Conservation (phyloP, 2,797 vertebrate genomes). For the Helicolenus hilgendorfi region DNA sequence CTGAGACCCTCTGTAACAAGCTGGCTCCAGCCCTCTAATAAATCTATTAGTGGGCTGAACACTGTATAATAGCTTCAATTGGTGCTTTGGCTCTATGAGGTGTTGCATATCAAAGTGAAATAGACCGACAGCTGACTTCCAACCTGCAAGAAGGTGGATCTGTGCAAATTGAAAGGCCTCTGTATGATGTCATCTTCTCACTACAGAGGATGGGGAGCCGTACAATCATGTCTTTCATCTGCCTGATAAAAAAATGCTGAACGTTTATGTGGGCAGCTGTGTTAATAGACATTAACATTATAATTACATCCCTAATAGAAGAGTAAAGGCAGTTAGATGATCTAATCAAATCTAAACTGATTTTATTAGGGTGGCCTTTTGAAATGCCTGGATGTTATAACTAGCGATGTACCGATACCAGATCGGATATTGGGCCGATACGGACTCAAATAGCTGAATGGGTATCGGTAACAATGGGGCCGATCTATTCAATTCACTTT, state of each 20-base stretch:
- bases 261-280: constrained; percentile 34
- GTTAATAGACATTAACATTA: constrained; percentile 48
- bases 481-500: too few relatives aligned
- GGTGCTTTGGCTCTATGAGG: constrained; percentile 57
- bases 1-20: constrained; percentile 57
- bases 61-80: constrained; percentile 66
- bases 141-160: constrained; percentile 7
- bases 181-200: constrained; percentile 14
- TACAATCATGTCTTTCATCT: constrained; percentile 44
- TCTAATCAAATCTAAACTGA: constrained; percentile 64
- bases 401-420: too few relatives aligned
- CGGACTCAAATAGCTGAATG: too few relatives aligned
- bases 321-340: constrained; percentile 37
- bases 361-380: constrained; percentile 44
- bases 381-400: constrained; percentile 25
- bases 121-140: constrained; percentile 38
- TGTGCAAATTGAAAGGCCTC: constrained; percentile 37
- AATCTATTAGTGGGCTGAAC: constrained; percentile 71
- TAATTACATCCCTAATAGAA: constrained; percentile 59
- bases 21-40: constrained; percentile 62
- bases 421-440: too few relatives aligned
- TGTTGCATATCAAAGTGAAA: constrained; percentile 65
- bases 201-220: constrained; percentile 23
- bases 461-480: too few relatives aligned
- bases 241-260: constrained; percentile 24